These are phyloP conservation scores for Cephus cinctus DNA, from an alignment of 1,140 invertebrate genomes.

Conservation along the genomic window DNA sequence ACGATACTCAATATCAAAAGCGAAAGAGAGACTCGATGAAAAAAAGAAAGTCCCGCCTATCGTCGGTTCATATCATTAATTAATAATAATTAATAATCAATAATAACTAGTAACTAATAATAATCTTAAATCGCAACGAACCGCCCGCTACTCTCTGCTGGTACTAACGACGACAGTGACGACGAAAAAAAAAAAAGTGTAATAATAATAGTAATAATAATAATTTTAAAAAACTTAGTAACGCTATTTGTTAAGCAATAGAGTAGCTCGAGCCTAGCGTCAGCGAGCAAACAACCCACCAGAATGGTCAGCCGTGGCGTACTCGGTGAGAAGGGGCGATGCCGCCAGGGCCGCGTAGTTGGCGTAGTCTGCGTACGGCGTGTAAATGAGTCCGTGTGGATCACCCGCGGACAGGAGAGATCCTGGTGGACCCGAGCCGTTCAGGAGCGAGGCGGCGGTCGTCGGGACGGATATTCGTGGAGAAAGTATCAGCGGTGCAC, in stretches of 20 bases:
- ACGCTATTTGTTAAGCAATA: constrained; percentile 15
- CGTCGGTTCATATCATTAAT: no score
- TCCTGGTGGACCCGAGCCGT: constrained; percentile 71
- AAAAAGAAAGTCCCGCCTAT: no score
- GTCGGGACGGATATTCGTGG: constrained; percentile 81
- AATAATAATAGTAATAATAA: constrained; percentile 15
- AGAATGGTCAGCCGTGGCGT: constrained; percentile 83
- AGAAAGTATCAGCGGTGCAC: constrained; percentile 84
- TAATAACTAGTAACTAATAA: background rate
- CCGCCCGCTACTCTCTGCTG: no score
- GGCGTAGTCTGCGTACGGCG: constrained; percentile 82
- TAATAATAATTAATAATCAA: constrained; percentile 6
- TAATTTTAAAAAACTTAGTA: constrained; percentile 4
- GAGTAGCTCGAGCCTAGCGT: constrained; percentile 39
- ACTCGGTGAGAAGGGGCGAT: constrained; percentile 81
- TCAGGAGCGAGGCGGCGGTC: constrained; percentile 69
- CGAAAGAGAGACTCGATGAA: no score
- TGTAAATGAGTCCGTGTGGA: constrained; percentile 66
- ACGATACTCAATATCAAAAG: no score
- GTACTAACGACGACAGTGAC: no score
- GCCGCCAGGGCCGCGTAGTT: constrained; percentile 84
- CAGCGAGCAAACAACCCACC: constrained; percentile 91
- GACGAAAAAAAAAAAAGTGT: constrained; percentile 2
- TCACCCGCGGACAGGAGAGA: constrained; percentile 62
- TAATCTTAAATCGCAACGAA: no score